A percentile compares a stretch with the other conserved stretches of the same genome.
phyloP scores from a whole-genome alignment of 1,140 invertebrate species.

The Scaptomyza graminum region DNA sequence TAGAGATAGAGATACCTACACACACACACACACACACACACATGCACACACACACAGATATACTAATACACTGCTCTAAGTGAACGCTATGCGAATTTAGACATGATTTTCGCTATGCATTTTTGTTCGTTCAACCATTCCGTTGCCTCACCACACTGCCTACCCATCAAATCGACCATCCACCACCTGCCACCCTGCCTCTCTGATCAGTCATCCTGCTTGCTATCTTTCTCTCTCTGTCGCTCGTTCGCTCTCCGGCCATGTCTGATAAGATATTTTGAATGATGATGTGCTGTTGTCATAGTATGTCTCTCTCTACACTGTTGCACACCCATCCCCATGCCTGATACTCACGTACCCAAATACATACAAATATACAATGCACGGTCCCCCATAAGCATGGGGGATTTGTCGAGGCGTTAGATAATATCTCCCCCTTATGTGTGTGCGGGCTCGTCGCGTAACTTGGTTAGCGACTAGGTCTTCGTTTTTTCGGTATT shows the following conservation, averaged over 20 bases:
- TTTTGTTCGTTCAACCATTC: conserved; percentile 48
- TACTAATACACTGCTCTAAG: not conserved
- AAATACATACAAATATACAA: conserved; percentile 1
- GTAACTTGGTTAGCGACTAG: conserved; percentile 50
- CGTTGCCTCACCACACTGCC: conserved; percentile 28
- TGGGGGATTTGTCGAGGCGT: conserved; percentile 73
- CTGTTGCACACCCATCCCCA: not conserved
- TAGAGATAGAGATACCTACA: conserved; percentile 5
- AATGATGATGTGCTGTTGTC: conserved; percentile 80
- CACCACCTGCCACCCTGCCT: conserved; percentile 2
- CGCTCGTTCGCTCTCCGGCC: not conserved
- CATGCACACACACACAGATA: not conserved
- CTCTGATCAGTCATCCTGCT: not conserved
- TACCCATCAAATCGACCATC: too few relatives aligned
- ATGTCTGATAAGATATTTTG: conserved; percentile 75
- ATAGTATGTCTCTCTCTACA: conserved; percentile 52
- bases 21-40: conserved; percentile 2
- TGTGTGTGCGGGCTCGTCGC: conserved; percentile 50
- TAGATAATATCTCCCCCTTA: conserved; percentile 68
- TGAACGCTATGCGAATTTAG: conserved; percentile 43
- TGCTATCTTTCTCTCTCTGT: not conserved
- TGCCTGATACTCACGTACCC: not conserved
- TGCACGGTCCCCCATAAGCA: conserved; percentile 33
- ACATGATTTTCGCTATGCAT: conserved; percentile 49
- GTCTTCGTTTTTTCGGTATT: conserved; percentile 22